These are phyloP conservation scores for Gila robusta DNA, from an alignment of 2,797 vertebrate species.

Conservation along the genomic window DNA sequence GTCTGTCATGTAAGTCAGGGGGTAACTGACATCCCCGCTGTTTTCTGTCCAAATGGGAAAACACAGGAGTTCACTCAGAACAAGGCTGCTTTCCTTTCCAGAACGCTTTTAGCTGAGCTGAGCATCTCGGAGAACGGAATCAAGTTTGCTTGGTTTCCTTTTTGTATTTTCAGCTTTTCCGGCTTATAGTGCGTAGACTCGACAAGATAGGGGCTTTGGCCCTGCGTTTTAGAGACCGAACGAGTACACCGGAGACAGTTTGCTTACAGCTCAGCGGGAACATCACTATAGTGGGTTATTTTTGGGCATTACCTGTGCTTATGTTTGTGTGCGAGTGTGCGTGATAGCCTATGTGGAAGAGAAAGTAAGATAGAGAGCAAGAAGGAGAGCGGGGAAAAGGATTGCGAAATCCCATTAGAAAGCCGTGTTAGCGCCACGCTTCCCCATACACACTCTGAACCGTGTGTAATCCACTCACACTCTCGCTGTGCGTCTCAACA, in stretches of 20 bases:
- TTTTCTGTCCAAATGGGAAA: conserved; percentile 46
- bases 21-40: conserved; percentile 58
- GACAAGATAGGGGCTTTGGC: neutral
- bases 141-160: conserved; percentile 19
- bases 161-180: conserved; percentile 26
- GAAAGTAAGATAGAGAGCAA: conserved; percentile 21
- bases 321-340: conserved; percentile 16
- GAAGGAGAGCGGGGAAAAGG: conserved; percentile 63
- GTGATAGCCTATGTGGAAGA: conserved; percentile 36
- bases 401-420: conserved; percentile 81
- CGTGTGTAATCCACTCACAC: conserved; percentile 80
- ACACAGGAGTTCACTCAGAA: conserved; percentile 40
- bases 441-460: conserved; percentile 76
- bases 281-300: conserved; percentile 2
- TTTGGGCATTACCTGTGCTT: conserved; percentile 28
- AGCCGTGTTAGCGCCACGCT: conserved; percentile 75
- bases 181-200: neutral
- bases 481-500: conserved; percentile 70
- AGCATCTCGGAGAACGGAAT: conserved; percentile 42
- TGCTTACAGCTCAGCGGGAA: conserved; percentile 14
- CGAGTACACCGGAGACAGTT: neutral
- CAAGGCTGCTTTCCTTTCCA: conserved; percentile 4
- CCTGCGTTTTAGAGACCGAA: neutral
- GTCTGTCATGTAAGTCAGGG: conserved; percentile 59
- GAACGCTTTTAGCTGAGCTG: conserved; percentile 21